A percentile compares a stretch with the other conserved stretches of the same genome.
Evolutionary conservation across 2,888 invertebrate species (phyloP).

Genomic region (Trichogramma evanescens): DNA sequence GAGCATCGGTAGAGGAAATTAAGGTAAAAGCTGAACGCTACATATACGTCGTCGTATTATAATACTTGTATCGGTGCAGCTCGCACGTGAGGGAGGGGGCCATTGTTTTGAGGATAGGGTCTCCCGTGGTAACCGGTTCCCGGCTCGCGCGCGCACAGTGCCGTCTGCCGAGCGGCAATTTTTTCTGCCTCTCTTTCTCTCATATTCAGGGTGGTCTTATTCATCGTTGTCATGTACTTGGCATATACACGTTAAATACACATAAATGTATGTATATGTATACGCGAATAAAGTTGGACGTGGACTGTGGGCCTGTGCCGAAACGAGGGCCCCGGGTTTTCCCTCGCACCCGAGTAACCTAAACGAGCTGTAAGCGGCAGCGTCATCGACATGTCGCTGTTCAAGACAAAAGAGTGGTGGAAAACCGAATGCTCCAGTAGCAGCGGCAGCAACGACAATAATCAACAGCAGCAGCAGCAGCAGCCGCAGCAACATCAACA

Average conservation of each 20-base stretch:
- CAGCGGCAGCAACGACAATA: slow-evolving; percentile 47
- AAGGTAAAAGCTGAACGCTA: too few relatives aligned
- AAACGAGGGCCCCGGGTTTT: neutral
- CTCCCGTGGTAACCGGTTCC: slow-evolving; percentile 26
- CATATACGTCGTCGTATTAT: too few relatives aligned
- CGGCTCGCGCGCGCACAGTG: slow-evolving; percentile 3
- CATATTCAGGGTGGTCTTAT: slow-evolving; percentile 17
- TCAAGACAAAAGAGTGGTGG: slow-evolving; percentile 89
- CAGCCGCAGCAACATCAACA: too few relatives aligned
- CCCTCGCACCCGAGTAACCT: neutral
- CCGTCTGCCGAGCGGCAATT: slow-evolving; percentile 2
- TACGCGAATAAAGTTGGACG: neutral
- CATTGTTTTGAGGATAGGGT: slow-evolving; percentile 24
- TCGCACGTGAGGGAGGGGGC: neutral
- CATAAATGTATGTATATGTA: neutral
- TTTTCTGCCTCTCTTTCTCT: neutral
- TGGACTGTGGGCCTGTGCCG: neutral
- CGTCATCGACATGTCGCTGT: slow-evolving; percentile 71
- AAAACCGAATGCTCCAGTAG: slow-evolving; percentile 63
- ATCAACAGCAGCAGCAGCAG: too few relatives aligned
- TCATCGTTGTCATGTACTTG: neutral
- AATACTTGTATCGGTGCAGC: too few relatives aligned
- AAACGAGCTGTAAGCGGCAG: too few relatives aligned
- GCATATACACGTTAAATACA: too few relatives aligned
- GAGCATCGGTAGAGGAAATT: too few relatives aligned